These are phyloP conservation scores for Osmoderma eremita DNA, from an alignment of 2,888 invertebrate genomes.

Conservation along the genomic window DNA sequence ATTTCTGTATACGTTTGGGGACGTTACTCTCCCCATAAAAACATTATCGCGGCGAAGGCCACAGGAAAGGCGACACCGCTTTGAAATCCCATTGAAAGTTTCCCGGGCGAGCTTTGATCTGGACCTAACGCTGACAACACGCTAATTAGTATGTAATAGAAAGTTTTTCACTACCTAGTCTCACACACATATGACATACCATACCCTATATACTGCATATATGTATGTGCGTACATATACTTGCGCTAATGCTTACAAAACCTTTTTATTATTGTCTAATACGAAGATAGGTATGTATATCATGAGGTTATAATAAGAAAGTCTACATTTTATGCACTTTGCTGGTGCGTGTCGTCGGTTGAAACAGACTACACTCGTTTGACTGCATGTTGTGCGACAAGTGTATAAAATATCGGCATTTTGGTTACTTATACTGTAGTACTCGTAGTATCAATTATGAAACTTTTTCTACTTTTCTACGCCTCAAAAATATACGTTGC, in stretches of 20 bases:
- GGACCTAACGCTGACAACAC: slow-evolving; percentile 12
- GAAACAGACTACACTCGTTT: too few relatives aligned
- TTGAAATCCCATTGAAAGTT: slow-evolving; percentile 41
- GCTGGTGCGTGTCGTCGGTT: too few relatives aligned
- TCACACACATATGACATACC: not conserved
- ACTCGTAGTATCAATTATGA: too few relatives aligned
- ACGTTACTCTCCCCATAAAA: slow-evolving; percentile 27
- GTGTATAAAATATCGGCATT: too few relatives aligned
- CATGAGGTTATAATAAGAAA: too few relatives aligned
- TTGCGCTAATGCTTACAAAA: not conserved
- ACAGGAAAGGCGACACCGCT: slow-evolving; percentile 35
- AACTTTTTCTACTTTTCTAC: too few relatives aligned
- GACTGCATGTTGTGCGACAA: too few relatives aligned
- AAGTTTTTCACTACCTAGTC: slow-evolving; percentile 2
- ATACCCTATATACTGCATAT: not conserved
- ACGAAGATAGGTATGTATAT: not conserved
- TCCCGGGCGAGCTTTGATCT: slow-evolving; percentile 24
- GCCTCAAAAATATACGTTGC: too few relatives aligned
- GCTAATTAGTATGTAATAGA: slow-evolving; percentile 23
- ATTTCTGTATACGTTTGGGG: slow-evolving; percentile 12
- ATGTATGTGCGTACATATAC: not conserved
- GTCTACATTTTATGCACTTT: too few relatives aligned
- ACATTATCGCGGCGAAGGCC: slow-evolving; percentile 35
- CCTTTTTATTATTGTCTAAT: not conserved
- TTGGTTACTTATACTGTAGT: too few relatives aligned